Conservation (phyloP, 2,797 vertebrate species). For the Bradypodion pumilum region DNA sequence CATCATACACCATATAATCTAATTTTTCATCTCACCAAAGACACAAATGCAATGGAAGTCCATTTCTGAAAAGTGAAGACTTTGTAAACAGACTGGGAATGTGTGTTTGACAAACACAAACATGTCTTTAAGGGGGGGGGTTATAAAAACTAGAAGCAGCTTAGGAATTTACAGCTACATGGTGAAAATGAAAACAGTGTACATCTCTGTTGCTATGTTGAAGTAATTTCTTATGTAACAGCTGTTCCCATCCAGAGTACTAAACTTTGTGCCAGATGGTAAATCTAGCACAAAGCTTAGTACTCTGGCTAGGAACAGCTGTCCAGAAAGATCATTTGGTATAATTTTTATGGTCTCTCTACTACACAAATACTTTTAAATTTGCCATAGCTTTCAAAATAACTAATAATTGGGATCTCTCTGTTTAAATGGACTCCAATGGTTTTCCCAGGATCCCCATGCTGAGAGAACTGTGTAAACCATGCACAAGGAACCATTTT, state of each 20-base stretch:
- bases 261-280: not conserved
- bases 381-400: not conserved
- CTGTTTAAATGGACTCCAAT: not conserved
- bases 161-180: not conserved
- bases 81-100: not conserved
- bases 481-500: too few species aligned
- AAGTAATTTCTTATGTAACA: not conserved
- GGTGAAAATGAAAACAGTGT: not conserved
- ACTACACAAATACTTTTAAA: not conserved
- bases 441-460: too few species aligned
- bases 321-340: not conserved
- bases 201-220: too few species aligned
- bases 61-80: slow-evolving; percentile 1
- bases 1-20: slow-evolving; percentile 15
- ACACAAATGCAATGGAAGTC: slow-evolving; percentile 9
- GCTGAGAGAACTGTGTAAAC: too few species aligned
- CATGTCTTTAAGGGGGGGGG: not conserved
- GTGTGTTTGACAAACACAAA: not conserved
- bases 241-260: not conserved
- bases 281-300: not conserved
- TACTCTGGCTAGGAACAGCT: not conserved
- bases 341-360: not conserved
- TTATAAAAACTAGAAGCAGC: not conserved
- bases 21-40: slow-evolving; percentile 10
- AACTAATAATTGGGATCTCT: not conserved